These are phyloP conservation scores for Elegia similella DNA, from an alignment of 2,888 invertebrate species.

Conservation along the genomic window DNA sequence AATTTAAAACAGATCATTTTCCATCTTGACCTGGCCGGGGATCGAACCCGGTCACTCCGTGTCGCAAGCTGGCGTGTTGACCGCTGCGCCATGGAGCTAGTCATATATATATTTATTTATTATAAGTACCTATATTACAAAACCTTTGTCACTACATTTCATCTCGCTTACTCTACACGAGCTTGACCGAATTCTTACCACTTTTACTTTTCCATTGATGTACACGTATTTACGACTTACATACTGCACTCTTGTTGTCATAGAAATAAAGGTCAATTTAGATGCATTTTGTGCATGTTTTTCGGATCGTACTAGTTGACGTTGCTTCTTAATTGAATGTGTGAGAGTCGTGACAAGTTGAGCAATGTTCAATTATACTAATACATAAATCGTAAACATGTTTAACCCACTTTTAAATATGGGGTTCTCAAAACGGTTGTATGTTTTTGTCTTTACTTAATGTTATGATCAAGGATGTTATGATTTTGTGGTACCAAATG, in stretches of 20 bases:
- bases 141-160: neutral
- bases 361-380: neutral
- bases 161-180: neutral
- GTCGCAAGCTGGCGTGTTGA: too few relatives aligned
- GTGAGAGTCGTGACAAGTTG: neutral
- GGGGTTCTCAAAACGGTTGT: too few relatives aligned
- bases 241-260: neutral
- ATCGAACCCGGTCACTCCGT: too few relatives aligned
- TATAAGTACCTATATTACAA: neutral
- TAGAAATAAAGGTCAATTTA: neutral
- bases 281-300: neutral
- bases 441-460: too few relatives aligned
- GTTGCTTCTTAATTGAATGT: neutral
- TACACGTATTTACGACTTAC: neutral
- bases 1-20: too few relatives aligned
- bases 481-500: too few relatives aligned
- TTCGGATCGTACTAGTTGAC: neutral
- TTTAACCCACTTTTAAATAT: too few relatives aligned
- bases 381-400: neutral
- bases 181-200: neutral
- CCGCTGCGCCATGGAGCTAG: too few relatives aligned
- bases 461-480: too few relatives aligned
- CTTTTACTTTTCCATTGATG: neutral
- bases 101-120: too few relatives aligned
- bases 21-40: too few relatives aligned